Evolutionary conservation across 1,140 invertebrate species (phyloP).

Genomic region (Zaprionus tsacasi): DNA sequence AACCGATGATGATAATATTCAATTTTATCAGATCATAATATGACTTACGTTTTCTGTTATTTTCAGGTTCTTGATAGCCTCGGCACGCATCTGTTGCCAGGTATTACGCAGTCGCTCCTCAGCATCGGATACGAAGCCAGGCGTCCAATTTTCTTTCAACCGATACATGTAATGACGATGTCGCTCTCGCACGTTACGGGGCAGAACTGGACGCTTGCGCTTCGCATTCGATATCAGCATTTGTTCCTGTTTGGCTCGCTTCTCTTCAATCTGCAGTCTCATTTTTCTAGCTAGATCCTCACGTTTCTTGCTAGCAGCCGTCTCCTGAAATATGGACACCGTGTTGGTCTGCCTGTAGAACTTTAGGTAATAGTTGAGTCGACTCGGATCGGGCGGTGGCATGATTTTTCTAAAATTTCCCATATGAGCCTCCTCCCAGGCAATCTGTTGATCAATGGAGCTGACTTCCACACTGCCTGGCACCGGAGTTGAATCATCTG

Average conservation of each 20-base stretch:
- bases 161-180: slow-evolving; percentile 55
- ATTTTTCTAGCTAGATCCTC: slow-evolving; percentile 77
- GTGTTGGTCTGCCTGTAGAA: slow-evolving; percentile 88
- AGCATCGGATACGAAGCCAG: slow-evolving; percentile 76
- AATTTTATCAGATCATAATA: not conserved
- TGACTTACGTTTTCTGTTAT: slow-evolving; percentile 67
- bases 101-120: slow-evolving; percentile 75
- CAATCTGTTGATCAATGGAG: slow-evolving; percentile 87
- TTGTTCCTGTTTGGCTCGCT: slow-evolving; percentile 63
- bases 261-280: slow-evolving; percentile 75
- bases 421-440: slow-evolving; percentile 91
- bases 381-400: slow-evolving; percentile 59
- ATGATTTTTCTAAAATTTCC: slow-evolving; percentile 88
- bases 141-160: slow-evolving; percentile 66
- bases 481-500: not conserved
- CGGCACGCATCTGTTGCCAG: slow-evolving; percentile 72
- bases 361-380: slow-evolving; percentile 66
- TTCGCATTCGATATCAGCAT: slow-evolving; percentile 43
- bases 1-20: not conserved
- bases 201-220: slow-evolving; percentile 47
- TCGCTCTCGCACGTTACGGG: slow-evolving; percentile 60
- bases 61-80: slow-evolving; percentile 62
- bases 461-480: slow-evolving; percentile 23
- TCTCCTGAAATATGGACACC: slow-evolving; percentile 90
- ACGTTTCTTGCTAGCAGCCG: slow-evolving; percentile 86